phyloP scores from a whole-genome alignment of 1,140 invertebrate genomes.

The Sycophila sp. region DNA sequence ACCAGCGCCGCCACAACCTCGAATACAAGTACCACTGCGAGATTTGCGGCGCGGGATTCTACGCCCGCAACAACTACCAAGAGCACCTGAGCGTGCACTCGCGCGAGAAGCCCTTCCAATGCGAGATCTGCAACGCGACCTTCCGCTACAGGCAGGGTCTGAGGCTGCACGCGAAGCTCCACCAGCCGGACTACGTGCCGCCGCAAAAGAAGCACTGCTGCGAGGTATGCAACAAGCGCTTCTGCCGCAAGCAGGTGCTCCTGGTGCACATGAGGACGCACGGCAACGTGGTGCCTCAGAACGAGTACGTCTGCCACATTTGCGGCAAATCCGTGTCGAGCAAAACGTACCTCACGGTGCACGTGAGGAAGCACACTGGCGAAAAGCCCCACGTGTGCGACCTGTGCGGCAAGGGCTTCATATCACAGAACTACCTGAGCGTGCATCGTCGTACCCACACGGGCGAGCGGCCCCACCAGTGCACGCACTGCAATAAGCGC shows the following conservation, averaged over 20 bases:
- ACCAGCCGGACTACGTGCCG: slow-evolving; percentile 64
- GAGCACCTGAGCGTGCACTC: slow-evolving; percentile 57
- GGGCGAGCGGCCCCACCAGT: slow-evolving; percentile 73
- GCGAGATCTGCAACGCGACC: slow-evolving; percentile 64
- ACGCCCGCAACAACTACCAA: slow-evolving; percentile 55
- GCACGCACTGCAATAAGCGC: slow-evolving; percentile 76
- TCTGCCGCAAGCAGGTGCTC: slow-evolving; percentile 63
- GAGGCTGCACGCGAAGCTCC: slow-evolving; percentile 66
- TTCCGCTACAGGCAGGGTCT: slow-evolving; percentile 67
- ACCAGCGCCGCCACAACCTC: slow-evolving; percentile 58
- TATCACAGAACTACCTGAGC: slow-evolving; percentile 76
- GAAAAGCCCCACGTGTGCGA: slow-evolving; percentile 68
- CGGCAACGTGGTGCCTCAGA: slow-evolving; percentile 53
- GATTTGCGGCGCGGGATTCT: slow-evolving; percentile 71
- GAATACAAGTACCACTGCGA: slow-evolving; percentile 72
- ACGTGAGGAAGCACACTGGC: slow-evolving; percentile 78
- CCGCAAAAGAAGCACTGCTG: slow-evolving; percentile 65
- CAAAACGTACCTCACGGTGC: slow-evolving; percentile 85
- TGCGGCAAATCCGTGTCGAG: slow-evolving; percentile 77
- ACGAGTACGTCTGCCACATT: slow-evolving; percentile 73
- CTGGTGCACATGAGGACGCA: slow-evolving; percentile 63
- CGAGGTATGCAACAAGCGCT: slow-evolving; percentile 63
- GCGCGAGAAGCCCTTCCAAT: slow-evolving; percentile 60
- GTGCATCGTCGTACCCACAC: slow-evolving; percentile 80
- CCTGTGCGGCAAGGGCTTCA: slow-evolving; percentile 75